Evolutionary conservation across 1,140 invertebrate genomes (phyloP).

Genomic region (Bombus huntii): DNA sequence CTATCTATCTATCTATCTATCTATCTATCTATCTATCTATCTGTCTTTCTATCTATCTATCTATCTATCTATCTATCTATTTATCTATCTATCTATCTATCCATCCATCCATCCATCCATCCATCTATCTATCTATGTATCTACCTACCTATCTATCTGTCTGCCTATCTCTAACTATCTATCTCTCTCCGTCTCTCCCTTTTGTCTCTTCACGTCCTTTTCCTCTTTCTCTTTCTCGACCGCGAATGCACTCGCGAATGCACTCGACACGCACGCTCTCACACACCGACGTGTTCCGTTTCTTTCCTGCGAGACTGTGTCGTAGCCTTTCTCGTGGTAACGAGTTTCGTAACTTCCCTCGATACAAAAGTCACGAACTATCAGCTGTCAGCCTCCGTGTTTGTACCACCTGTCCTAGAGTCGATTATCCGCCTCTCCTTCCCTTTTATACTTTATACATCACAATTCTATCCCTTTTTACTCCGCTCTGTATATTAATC

Average conservation of each 20-base stretch:
- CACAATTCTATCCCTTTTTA: not conserved
- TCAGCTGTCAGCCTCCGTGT: constrained; percentile 61
- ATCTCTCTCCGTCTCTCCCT: not conserved
- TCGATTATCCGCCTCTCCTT: not conserved
- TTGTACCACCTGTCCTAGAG: constrained; percentile 60
- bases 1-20: no score
- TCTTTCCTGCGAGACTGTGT: constrained; percentile 31
- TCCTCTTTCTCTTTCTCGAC: not conserved
- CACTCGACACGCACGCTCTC: constrained; percentile 22
- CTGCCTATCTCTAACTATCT: no score
- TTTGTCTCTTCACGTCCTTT: not conserved
- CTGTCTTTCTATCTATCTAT: no score
- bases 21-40: no score
- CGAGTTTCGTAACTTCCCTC: constrained; percentile 45
- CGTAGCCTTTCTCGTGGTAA: constrained; percentile 53
- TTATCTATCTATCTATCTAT: not conserved
- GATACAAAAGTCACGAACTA: constrained; percentile 52
- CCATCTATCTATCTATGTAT: no score
- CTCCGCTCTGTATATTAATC: not conserved
- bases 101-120: not conserved
- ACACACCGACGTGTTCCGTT: constrained; percentile 33
- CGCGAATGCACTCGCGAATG: constrained; percentile 18
- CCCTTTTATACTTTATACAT: not conserved
- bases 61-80: no score
- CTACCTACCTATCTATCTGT: no score